These are phyloP conservation scores for Pithys albifrons DNA, from an alignment of 2,113 vertebrate genomes.

Conservation along the genomic window DNA sequence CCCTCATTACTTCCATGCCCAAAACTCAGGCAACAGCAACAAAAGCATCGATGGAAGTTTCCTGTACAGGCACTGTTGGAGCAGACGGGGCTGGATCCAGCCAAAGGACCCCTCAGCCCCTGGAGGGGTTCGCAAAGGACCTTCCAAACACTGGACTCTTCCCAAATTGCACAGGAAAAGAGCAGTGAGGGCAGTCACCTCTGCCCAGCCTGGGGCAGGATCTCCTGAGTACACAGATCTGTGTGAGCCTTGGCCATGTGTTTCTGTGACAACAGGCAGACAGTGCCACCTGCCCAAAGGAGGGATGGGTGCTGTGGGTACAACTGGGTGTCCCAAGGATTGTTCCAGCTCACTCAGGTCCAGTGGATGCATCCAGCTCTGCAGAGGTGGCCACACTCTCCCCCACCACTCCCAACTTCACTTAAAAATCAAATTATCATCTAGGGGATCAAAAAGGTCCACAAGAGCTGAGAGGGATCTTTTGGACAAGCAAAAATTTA, in stretches of 20 bases:
- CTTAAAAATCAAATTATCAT: rapidly evolving
- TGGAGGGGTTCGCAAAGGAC: neutral
- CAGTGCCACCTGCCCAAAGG: neutral
- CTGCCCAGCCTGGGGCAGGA: neutral
- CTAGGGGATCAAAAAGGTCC: neutral
- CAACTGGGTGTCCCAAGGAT: neutral
- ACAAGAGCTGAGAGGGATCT: neutral
- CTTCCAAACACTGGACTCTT: rapidly evolving
- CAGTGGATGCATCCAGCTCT: rapidly evolving
- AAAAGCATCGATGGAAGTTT: rapidly evolving
- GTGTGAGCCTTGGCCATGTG: rapidly evolving
- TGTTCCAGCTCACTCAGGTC: neutral
- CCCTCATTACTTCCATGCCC: rapidly evolving
- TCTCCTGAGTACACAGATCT: neutral
- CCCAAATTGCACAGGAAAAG: neutral
- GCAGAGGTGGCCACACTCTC: rapidly evolving
- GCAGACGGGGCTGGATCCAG: neutral
- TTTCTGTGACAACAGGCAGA: neutral
- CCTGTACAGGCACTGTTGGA: rapidly evolving
- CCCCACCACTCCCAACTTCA: neutral
- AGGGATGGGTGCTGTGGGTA: neutral
- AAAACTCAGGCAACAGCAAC: neutral
- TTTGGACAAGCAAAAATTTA: neutral
- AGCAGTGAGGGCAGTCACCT: neutral
- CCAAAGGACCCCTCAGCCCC: neutral